Evolutionary conservation across 2,113 vertebrate species (phyloP).

Genomic region (Sturnira hondurensis): DNA sequence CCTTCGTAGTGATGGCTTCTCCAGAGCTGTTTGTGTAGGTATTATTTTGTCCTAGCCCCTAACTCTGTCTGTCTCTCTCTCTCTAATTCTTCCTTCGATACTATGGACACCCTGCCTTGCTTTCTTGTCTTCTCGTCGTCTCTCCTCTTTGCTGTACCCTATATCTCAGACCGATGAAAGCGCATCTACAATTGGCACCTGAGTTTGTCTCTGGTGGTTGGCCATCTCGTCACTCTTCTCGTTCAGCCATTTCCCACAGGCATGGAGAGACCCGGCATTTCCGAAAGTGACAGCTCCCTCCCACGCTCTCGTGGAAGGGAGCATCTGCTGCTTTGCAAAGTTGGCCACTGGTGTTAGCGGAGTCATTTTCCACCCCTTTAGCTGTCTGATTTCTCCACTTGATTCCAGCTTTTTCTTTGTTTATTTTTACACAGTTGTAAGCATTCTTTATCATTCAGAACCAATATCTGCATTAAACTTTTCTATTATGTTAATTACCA

Average conservation of each 20-base stretch:
- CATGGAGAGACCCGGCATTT: neutral
- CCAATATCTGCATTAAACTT: neutral
- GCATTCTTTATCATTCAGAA: neutral
- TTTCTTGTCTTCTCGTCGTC: neutral
- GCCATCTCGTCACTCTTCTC: neutral
- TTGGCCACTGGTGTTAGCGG: neutral
- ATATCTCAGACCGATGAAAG: neutral
- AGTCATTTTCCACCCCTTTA: neutral
- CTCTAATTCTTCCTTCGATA: neutral
- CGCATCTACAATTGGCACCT: neutral
- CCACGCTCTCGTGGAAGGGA: neutral
- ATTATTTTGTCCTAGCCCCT: neutral
- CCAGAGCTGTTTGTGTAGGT: neutral
- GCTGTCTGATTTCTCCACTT: neutral
- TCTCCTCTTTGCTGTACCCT: neutral
- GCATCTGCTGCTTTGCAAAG: neutral
- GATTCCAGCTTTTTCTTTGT: neutral
- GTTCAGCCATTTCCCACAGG: neutral
- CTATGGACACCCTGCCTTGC: neutral
- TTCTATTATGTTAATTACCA: slow-evolving; percentile 9
- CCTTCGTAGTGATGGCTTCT: neutral
- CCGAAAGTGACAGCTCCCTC: neutral
- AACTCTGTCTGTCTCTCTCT: neutral
- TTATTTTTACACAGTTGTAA: neutral
- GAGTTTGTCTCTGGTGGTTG: neutral